A percentile compares a stretch with the other conserved stretches of the same genome.
These are phyloP conservation scores for Anodontia alba DNA, from an alignment of 2,888 invertebrate species.

Conservation along the genomic window DNA sequence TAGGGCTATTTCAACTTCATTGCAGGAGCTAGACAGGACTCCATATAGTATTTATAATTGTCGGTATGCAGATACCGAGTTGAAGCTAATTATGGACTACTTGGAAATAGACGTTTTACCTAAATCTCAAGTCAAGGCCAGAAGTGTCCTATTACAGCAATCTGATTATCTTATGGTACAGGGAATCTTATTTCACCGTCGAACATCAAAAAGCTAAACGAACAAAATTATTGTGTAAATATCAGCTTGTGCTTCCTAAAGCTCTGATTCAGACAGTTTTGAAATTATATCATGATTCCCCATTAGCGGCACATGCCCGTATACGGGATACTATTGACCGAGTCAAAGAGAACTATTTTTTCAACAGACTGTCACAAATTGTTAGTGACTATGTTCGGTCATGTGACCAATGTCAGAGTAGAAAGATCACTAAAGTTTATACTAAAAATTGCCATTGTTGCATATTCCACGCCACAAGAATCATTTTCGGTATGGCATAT, in stretches of 20 bases:
- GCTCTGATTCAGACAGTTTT: constrained; percentile 28
- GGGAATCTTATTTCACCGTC: constrained; percentile 39
- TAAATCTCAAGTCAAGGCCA: constrained; percentile 29
- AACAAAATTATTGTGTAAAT: constrained; percentile 24
- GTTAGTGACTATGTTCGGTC: constrained; percentile 39
- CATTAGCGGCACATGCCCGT: constrained; percentile 30
- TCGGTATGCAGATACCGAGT: constrained; percentile 31
- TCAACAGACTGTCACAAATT: constrained; percentile 20
- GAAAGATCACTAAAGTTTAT: constrained; percentile 39
- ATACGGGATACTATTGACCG: constrained; percentile 38
- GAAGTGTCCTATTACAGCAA: constrained; percentile 32
- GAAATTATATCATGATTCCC: constrained; percentile 38
- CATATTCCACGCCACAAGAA: constrained; percentile 35
- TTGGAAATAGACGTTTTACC: constrained; percentile 26
- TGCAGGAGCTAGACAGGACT: constrained; percentile 17
- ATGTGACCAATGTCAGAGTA: constrained; percentile 42
- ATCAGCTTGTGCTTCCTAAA: constrained; percentile 44
- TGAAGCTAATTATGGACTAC: constrained; percentile 38
- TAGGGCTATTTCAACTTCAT: not conserved
- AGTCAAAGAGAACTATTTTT: constrained; percentile 30
- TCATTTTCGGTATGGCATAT: constrained; percentile 49
- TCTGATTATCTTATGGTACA: constrained; percentile 29
- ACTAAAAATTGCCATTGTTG: constrained; percentile 31
- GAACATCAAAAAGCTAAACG: constrained; percentile 37
- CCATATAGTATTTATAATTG: constrained; percentile 18